Evolutionary conservation across 2,113 vertebrate genomes (phyloP), one percentile per base, ranked within the genome.

Genomic region (Sceloporus tristichus): DNA sequence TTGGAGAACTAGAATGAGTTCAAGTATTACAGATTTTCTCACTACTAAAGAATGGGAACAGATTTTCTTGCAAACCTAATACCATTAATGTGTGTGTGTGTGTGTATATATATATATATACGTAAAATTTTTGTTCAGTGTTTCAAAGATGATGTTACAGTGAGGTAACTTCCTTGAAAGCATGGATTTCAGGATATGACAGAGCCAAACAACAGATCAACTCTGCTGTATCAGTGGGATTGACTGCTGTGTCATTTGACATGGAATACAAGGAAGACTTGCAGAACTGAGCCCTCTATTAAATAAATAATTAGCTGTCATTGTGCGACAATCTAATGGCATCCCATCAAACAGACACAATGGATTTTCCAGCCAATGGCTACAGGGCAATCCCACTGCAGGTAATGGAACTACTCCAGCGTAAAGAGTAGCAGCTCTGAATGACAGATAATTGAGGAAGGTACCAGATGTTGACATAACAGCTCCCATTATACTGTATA

Each of bases 391-490:
- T 38, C 65, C 23, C 53, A 71, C 53, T 6, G 48, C 53, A 56
- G 65, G 40, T 71, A 73, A 70, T 73, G 77, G 68, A 80, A 87
- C 78, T 56, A 56, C 66, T 87, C 85, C 85, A 87, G 9, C 7
- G 1, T 87, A 87, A 80, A n/a, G 56, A 25, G 48, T 27, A 79
- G 79, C 34, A 56, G 53, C 77, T 80, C 78, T 11, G n/a, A 80
- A 71, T 25, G 53, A 87, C 79, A 87, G 48, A 59, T 7, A 27
- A 62, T 59, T 18, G 23, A 42, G 65, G 78, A 79, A 93, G 11
- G 1, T 92, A 89, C 90, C 90, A 89, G 87, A 92, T 93, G 65
- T 42, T 90, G 92, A 94, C 80, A 88, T 25, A 83, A 25, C 79
- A 86, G 19, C 25, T 85, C 93, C 85, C 91, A 25, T 87, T 90